A percentile compares a stretch with the other conserved stretches of the same genome.
Evolutionary conservation across 2,797 vertebrate species (phyloP).

Genomic region (Notamacropus eugenii): DNA sequence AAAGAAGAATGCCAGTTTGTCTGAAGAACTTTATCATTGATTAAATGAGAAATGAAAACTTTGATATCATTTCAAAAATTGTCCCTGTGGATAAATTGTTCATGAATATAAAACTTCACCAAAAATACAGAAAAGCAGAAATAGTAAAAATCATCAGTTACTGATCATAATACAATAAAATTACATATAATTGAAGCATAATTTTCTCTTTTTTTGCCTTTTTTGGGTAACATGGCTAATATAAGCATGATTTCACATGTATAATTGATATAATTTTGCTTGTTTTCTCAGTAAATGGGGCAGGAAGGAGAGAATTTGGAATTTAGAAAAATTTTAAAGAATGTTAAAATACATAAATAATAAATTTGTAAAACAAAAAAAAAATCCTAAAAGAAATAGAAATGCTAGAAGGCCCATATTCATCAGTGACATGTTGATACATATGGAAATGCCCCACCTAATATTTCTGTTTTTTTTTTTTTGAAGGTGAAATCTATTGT

Average conservation of each 20-base stretch:
- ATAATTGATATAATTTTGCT: not conserved
- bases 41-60: not conserved
- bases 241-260: not conserved
- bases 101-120: not conserved
- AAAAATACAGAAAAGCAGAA: not conserved
- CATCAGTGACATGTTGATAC: not conserved
- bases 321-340: not conserved
- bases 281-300: not conserved
- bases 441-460: not conserved
- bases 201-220: not conserved
- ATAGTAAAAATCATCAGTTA: not conserved
- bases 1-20: not conserved
- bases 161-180: not conserved
- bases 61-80: not conserved
- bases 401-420: not conserved
- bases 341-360: not conserved
- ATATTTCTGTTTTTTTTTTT: too few relatives aligned
- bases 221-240: not conserved
- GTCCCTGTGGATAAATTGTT: not conserved
- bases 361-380: not conserved
- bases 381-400: not conserved
- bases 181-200: not conserved
- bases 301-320: not conserved
- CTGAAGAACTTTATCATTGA: not conserved
- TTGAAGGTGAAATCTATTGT: too few relatives aligned